Base-by-base conservation (phyloP, 1,140 invertebrate genomes). In the Lineus longissimus region DNA sequence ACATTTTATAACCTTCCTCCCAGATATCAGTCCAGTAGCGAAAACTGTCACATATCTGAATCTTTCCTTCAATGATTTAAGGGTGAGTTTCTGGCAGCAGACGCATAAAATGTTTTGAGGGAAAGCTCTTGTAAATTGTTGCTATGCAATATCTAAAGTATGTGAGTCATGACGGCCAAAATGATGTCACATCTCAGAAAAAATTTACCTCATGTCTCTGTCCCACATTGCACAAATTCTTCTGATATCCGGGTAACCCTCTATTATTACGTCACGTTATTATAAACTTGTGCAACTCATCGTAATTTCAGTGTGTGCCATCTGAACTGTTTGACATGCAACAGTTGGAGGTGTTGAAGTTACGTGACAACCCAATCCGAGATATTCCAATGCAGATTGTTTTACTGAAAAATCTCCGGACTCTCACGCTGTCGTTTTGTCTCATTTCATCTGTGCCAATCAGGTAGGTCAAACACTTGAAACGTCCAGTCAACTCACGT, bases 31-130 rank as follows among this genome's bases (percentile, higher is more conserved):
- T 41, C 70, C 74, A 17, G 51, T 81, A 45, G 57, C 59, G n/a
- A 70, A 64, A 9, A 78, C 78, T 17, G 59, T 81, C 17, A 73
- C 71, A 0, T 79, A 81, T 62, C 63, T 81, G 2, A 80, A 81
- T 59, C 65, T 81, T 13, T 78, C 77, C 17, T 81, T 78, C 67
- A 81, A 81, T 70, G 71, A 79, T 66, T 80, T 81, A 55, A 70
- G 66, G 51, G 80, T 81, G 66, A 71, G 74, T 74, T 43, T n/a
- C n/a, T n/a, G n/a, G n/a, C n/a, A n/a, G n/a, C n/a, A n/a, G n/a
- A n/a, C n/a, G n/a, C n/a, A n/a, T n/a, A n/a, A n/a, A n/a, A n/a
- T n/a, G n/a, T n/a, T n/a, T n/a, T n/a, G n/a, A n/a, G 33, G 33
- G 6, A 36, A 36, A 36, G 33, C 15, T 36, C 33, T 36, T 15